phyloP scores from a whole-genome alignment of 2,113 vertebrate genomes.

The Panthera tigris region DNA sequence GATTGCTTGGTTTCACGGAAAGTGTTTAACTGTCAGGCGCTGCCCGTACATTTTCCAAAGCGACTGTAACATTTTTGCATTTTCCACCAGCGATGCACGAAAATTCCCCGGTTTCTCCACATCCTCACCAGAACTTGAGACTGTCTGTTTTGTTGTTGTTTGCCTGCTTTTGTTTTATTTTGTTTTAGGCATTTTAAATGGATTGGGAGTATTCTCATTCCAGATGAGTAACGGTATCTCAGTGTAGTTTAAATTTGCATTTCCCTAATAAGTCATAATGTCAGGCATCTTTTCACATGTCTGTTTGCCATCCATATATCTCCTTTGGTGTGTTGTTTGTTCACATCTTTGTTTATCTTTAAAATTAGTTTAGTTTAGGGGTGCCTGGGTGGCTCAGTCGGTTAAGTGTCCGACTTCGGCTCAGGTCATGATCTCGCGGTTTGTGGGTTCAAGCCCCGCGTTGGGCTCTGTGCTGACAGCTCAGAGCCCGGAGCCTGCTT shows the following conservation, averaged over 20 bases:
- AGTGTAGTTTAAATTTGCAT: neutral
- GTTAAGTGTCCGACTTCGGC: no score
- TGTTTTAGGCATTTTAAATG: neutral
- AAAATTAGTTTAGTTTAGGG: neutral
- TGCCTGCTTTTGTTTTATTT: neutral
- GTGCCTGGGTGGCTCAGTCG: no score
- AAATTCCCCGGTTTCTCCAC: neutral
- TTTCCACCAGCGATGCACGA: neutral
- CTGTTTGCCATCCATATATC: neutral
- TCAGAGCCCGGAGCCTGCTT: no score
- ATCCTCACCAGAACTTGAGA: neutral
- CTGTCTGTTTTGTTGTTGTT: neutral
- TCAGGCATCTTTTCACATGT: neutral
- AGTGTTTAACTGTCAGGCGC: neutral
- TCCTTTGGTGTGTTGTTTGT: neutral
- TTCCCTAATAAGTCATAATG: neutral
- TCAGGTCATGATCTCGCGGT: no score
- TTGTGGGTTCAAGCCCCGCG: no score
- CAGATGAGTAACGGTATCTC: neutral
- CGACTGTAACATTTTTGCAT: neutral
- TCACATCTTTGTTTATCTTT: neutral
- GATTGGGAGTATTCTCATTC: neutral
- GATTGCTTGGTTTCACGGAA: neutral
- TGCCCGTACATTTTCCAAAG: neutral
- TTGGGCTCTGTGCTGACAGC: no score